These are phyloP conservation scores for Agrochola macilenta DNA, from an alignment of 2,888 invertebrate species.

Conservation along the genomic window DNA sequence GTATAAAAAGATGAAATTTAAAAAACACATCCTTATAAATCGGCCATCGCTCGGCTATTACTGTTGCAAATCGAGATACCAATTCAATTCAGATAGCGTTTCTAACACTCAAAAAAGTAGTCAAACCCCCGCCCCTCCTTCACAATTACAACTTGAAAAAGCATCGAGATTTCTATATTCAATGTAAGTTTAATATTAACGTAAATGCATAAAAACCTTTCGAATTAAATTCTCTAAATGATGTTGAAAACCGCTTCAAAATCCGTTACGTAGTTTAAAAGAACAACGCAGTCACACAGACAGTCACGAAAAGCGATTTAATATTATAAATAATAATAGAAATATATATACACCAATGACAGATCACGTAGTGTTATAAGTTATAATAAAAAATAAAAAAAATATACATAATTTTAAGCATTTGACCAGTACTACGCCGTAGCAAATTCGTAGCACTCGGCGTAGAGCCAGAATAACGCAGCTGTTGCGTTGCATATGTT, in stretches of 20 bases:
- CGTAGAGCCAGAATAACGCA: constrained; percentile 53
- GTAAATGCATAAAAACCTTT: neutral
- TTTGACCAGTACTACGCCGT: constrained; percentile 50
- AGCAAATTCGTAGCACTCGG: constrained; percentile 62
- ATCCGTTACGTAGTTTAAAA: neutral
- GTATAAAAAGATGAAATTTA: no score
- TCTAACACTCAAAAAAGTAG: neutral
- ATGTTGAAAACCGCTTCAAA: neutral
- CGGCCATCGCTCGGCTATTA: neutral
- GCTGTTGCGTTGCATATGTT: constrained; percentile 1
- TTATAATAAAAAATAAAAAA: neutral
- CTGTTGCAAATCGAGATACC: neutral
- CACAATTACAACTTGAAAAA: neutral
- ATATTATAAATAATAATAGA: neutral
- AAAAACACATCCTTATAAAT: neutral
- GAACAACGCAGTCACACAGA: neutral
- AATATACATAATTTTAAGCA: neutral
- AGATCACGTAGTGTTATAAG: neutral
- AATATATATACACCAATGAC: neutral
- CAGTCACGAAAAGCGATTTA: neutral
- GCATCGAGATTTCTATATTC: neutral
- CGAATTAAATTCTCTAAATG: neutral
- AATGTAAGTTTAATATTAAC: neutral
- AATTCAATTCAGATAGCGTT: neutral
- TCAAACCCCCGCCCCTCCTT: neutral